Conservation (phyloP, 1,140 invertebrate species). For the Formica selysi region DNA sequence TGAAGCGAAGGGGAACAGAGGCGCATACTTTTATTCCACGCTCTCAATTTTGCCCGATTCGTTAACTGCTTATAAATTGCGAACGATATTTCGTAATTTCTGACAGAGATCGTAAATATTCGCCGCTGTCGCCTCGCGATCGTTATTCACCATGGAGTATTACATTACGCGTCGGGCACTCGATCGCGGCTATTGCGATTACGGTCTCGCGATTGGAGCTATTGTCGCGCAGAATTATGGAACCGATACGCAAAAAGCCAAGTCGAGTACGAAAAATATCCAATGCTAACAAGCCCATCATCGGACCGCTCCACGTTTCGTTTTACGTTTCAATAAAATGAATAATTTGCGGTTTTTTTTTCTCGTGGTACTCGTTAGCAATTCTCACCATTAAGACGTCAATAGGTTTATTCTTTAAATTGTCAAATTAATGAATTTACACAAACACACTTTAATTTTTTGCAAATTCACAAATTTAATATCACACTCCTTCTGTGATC, state of each 20-base stretch:
- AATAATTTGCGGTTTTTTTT: neutral
- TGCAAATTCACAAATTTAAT: neutral
- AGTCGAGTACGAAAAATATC: slow-evolving; percentile 23
- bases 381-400: neutral
- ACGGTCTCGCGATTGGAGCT: neutral
- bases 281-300: slow-evolving; percentile 2
- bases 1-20: neutral
- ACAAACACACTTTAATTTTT: neutral
- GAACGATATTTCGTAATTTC: slow-evolving; percentile 59
- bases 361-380: neutral
- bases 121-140: slow-evolving; percentile 55
- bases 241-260: slow-evolving; percentile 16
- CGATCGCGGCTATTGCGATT: slow-evolving; percentile 57
- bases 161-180: slow-evolving; percentile 53
- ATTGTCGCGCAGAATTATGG: slow-evolving; percentile 63
- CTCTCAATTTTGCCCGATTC: slow-evolving; percentile 60
- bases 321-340: neutral
- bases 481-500: neutral
- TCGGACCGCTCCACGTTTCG: neutral
- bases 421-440: neutral
- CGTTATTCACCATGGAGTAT: slow-evolving; percentile 70
- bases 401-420: neutral
- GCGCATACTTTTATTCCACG: neutral
- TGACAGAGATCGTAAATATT: slow-evolving; percentile 63
- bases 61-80: slow-evolving; percentile 73